A percentile compares a stretch with the other conserved stretches of the same genome.
Evolutionary conservation across 2,797 vertebrate genomes (phyloP).

Genomic region (Philypnodon macrostomus): DNA sequence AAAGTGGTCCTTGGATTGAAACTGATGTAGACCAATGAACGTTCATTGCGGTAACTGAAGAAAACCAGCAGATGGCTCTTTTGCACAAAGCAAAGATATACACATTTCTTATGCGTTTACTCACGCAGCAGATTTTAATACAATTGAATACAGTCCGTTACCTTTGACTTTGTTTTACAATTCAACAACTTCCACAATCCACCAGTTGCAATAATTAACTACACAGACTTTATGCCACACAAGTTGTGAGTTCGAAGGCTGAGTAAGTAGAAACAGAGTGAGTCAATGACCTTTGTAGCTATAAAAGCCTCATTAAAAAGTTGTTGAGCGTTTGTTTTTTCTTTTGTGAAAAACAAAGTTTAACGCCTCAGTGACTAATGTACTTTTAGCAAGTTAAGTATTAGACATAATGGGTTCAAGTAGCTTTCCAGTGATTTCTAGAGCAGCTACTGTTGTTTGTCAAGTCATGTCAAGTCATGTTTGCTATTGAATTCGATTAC

Average conservation of each 20-base stretch:
- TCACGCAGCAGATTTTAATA: too few relatives aligned
- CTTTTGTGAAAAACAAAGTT: slow-evolving; percentile 12
- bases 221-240: background rate
- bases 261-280: slow-evolving; percentile 30
- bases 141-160: too few relatives aligned
- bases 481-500: too few relatives aligned
- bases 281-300: slow-evolving; percentile 47
- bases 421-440: background rate
- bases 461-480: too few relatives aligned
- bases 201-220: too few relatives aligned
- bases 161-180: too few relatives aligned
- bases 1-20: too few relatives aligned
- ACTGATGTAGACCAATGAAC: too few relatives aligned
- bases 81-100: too few relatives aligned
- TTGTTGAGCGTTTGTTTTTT: too few relatives aligned
- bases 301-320: slow-evolving; percentile 14
- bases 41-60: background rate
- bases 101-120: too few relatives aligned
- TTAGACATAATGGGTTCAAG: slow-evolving; percentile 41
- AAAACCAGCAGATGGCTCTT: slow-evolving; percentile 3
- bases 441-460: background rate
- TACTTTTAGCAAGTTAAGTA: slow-evolving; percentile 40
- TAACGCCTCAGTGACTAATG: slow-evolving; percentile 20
- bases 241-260: slow-evolving; percentile 18
- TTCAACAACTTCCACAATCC: too few relatives aligned